Conservation (phyloP, 2,888 invertebrate genomes). For the Eumerus sabulonum region DNA sequence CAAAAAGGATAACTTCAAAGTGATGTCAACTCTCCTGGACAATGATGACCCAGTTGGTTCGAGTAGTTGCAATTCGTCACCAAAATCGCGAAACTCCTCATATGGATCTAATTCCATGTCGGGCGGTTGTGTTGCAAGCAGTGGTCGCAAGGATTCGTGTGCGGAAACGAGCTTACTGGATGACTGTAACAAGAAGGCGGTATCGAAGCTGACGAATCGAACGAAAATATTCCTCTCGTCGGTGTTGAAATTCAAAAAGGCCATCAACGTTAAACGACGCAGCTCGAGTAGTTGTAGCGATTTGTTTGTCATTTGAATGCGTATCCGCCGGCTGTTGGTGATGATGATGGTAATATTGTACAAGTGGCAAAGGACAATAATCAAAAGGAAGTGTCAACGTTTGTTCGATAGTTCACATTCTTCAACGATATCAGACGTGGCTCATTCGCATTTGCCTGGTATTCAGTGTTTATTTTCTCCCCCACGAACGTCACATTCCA, state of each 20-base stretch:
- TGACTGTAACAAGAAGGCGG: conserved; percentile 74
- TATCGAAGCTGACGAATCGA: conserved; percentile 76
- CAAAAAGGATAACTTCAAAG: conserved; percentile 74
- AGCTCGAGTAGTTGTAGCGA: conserved; percentile 78
- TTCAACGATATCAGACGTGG: no score
- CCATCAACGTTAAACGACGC: conserved; percentile 75
- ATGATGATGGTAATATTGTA: neutral
- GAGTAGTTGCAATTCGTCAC: conserved; percentile 71
- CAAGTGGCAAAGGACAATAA: conserved; percentile 52
- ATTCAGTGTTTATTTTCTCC: neutral
- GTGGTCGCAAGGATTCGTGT: conserved; percentile 68
- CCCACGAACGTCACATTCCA: conserved; percentile 33
- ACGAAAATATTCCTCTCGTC: conserved; percentile 77
- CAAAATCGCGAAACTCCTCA: conserved; percentile 73
- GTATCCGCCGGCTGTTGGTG: neutral
- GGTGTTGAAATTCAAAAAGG: conserved; percentile 77
- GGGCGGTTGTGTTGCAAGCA: conserved; percentile 32
- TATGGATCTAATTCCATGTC: conserved; percentile 69
- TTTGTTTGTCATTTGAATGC: conserved; percentile 77
- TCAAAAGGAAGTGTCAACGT: conserved; percentile 3
- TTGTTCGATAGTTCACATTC: no score
- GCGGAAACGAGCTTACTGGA: conserved; percentile 59
- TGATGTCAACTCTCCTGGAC: conserved; percentile 57
- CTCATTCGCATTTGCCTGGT: no score
- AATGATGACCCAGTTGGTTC: conserved; percentile 55